A percentile compares a stretch with the other conserved stretches of the same genome.
Evolutionary conservation across 2,113 vertebrate species (phyloP).

Genomic region (Engraulis encrasicolus): DNA sequence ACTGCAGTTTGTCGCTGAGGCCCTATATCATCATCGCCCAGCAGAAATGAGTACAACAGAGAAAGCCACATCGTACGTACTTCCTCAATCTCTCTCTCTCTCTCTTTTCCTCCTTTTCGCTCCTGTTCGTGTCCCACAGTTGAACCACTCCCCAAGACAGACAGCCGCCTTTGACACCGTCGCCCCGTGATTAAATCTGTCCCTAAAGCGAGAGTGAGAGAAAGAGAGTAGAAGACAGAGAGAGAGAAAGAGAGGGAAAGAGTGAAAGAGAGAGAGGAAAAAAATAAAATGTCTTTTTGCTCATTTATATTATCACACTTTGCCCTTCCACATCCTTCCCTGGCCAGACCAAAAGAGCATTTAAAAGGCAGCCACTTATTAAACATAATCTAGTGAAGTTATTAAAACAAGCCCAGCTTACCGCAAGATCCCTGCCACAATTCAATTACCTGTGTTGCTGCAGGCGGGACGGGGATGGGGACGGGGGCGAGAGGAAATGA

Average conservation of each 20-base stretch:
- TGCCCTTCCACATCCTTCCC: conserved; percentile 74
- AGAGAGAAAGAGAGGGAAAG: conserved; percentile 31
- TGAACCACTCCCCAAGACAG: conserved; percentile 60
- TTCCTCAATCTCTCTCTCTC: not conserved
- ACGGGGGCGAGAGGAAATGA: conserved; percentile 68
- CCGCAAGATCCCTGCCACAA: conserved; percentile 76
- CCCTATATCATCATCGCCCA: not conserved
- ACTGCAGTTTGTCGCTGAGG: not conserved
- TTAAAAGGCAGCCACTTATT: conserved; percentile 80
- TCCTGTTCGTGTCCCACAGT: conserved; percentile 45
- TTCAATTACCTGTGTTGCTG: conserved; percentile 82
- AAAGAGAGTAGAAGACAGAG: conserved; percentile 45
- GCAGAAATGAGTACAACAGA: conserved; percentile 25
- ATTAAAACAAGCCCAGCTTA: conserved; percentile 82
- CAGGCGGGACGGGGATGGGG: conserved; percentile 68
- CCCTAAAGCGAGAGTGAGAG: conserved; percentile 56
- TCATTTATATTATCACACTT: conserved; percentile 75
- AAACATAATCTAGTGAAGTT: conserved; percentile 82
- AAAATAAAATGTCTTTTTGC: conserved; percentile 60
- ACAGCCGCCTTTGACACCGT: conserved; percentile 41
- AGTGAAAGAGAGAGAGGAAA: too few relatives aligned
- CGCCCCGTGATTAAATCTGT: conserved; percentile 70
- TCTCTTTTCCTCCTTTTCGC: conserved; percentile 14
- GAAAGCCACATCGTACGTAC: not conserved
- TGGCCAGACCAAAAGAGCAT: conserved; percentile 70